A percentile compares a stretch with the other conserved stretches of the same genome.
Evolutionary conservation across 2,888 invertebrate species (phyloP).

Genomic region (Dryobota labecula): DNA sequence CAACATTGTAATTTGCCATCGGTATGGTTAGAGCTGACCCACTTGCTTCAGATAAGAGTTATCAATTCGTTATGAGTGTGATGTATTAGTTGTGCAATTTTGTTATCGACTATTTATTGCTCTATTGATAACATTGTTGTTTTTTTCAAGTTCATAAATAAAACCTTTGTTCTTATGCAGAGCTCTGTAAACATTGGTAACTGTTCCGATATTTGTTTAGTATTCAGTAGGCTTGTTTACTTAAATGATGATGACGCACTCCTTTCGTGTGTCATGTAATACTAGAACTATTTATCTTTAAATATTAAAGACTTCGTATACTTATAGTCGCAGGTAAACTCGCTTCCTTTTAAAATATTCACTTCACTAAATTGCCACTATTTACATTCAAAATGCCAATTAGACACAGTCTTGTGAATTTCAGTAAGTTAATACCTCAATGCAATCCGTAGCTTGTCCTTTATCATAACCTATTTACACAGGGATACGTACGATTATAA

Average conservation of each 20-base stretch:
- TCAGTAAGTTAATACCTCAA: background rate
- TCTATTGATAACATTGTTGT: conserved; percentile 75
- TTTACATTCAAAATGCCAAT: conserved; percentile 9
- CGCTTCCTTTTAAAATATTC: conserved; percentile 3
- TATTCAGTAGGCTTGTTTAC: conserved; percentile 72
- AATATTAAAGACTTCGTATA: background rate
- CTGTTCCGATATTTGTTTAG: conserved; percentile 70
- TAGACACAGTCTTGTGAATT: background rate
- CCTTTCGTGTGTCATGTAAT: conserved; percentile 68
- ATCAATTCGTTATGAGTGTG: conserved; percentile 78
- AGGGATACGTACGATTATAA: too few species aligned
- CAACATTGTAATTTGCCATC: conserved; percentile 63
- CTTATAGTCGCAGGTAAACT: conserved; percentile 9
- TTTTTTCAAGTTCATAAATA: conserved; percentile 79
- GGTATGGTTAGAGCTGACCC: conserved; percentile 81
- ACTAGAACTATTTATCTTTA: conserved; percentile 61
- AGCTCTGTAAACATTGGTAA: conserved; percentile 73
- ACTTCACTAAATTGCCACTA: background rate
- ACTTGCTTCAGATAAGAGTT: conserved; percentile 83
- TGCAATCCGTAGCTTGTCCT: background rate
- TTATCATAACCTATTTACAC: conserved; percentile 37
- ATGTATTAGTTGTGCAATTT: conserved; percentile 84
- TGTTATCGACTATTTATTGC: conserved; percentile 76
- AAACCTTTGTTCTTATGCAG: conserved; percentile 75
- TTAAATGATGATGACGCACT: conserved; percentile 76